A percentile compares a stretch with the other conserved stretches of the same genome.
Evolutionary conservation across 2,797 vertebrate species (phyloP).

Genomic region (Microctenopoma lineatum): DNA sequence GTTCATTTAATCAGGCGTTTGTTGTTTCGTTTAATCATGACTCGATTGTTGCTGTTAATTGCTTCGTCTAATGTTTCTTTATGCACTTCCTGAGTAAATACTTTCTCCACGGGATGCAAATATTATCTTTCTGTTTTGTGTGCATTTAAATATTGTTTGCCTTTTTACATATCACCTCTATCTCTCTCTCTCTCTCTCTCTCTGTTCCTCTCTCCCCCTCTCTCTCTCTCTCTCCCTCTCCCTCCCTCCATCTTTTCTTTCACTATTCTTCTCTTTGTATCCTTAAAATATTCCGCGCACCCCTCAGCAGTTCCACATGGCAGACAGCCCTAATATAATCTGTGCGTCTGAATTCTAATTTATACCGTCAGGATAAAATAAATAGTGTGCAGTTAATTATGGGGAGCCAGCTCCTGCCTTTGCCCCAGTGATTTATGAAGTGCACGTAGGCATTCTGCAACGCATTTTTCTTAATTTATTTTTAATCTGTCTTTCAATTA

Average conservation of each 20-base stretch:
- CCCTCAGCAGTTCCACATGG: slow-evolving; percentile 93
- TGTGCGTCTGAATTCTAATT: slow-evolving; percentile 99
- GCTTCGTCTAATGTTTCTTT: slow-evolving; percentile 61
- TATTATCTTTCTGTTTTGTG: slow-evolving; percentile 74
- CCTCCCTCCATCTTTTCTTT: slow-evolving; percentile 35
- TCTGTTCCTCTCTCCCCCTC: slow-evolving; percentile 20
- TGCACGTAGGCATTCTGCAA: slow-evolving; percentile 89
- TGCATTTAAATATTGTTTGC: slow-evolving; percentile 76
- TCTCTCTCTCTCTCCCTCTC: slow-evolving; percentile 7
- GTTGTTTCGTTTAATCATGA: slow-evolving; percentile 65
- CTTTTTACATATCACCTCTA: slow-evolving; percentile 67
- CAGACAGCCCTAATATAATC: slow-evolving; percentile 98
- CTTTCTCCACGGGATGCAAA: slow-evolving; percentile 63
- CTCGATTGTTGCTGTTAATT: slow-evolving; percentile 70
- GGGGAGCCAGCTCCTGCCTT: slow-evolving; percentile 91
- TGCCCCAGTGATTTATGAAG: slow-evolving; percentile 96
- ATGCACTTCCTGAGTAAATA: slow-evolving; percentile 66
- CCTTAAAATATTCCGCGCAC: slow-evolving; percentile 96
- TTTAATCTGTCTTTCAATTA: slow-evolving; percentile 99
- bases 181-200: slow-evolving; percentile 23
- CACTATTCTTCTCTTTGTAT: slow-evolving; percentile 81
- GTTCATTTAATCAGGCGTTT: slow-evolving; percentile 62
- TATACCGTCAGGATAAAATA: slow-evolving; percentile 98
- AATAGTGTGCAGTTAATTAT: slow-evolving; percentile 99
- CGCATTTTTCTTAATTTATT: slow-evolving; percentile 99